Base-by-base conservation (phyloP, 2,888 invertebrate genomes). In the Ditylenchus weischeri region DNA sequence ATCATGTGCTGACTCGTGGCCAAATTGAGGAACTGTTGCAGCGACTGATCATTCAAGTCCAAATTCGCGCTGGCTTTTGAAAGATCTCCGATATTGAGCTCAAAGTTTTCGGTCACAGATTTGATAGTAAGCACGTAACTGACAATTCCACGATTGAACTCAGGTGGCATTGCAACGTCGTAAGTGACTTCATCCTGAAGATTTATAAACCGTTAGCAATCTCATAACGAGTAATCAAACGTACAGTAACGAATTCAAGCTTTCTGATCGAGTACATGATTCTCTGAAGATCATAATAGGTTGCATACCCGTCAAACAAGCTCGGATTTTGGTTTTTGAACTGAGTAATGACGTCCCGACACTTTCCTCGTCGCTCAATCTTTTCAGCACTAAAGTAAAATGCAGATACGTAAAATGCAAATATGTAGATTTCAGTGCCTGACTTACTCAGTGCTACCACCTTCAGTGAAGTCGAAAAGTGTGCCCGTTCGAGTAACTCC, bases 1-100 rank as follows among this genome's bases (percentile, higher is more conserved):
- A 67, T 48, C 10, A 58, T 38, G 18, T 57, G 49, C 63, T 67
- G 67, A 51, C 63, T 63, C 29, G 67, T 63, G 48, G 64, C 57
- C 48, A 67, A 19, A 19, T 67, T 62, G 47, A 63, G 62, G 67
- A 67, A 67, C 50, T 67, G 67, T 36, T 64, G 58, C 18, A 67
- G 18, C 36, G 63, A 57, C 29, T 57, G 48, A 49, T 67, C 63
- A n/a, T 29, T 36, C 8, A 35, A 35, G 18, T 36, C 49, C 48
- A 67, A 21, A 15, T 63, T 58, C 1, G n/a, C 6, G 10, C 43
- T 19, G 0, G 64, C 43, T 21, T 51, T 36, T 8, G 57, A 29
- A 18, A 67, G 38, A 21, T 67, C 67, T 13, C 57, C 57, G 4
- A 67, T 8, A 1, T 48, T 54, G 7, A 60, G 23, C 23, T 59